Percentiles rank a stretch among this genome's conserved stretches.
Evolutionary conservation across 1,140 invertebrate genomes (phyloP).

Genomic region (Drosophila lini): DNA sequence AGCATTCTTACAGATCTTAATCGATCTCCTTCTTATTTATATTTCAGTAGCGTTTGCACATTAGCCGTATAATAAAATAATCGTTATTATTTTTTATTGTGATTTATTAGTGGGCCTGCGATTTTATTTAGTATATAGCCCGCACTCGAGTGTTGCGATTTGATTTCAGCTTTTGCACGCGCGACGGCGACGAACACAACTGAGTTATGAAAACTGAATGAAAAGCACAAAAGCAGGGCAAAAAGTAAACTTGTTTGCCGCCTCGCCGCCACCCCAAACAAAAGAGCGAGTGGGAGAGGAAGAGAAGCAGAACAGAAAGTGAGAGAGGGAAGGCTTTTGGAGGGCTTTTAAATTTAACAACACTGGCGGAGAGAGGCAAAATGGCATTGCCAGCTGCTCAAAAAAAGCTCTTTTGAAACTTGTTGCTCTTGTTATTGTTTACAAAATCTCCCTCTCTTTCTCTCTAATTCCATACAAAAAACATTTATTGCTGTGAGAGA

Average conservation of each 20-base stretch:
- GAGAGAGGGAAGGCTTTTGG: slow-evolving; percentile 14
- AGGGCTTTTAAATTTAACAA: slow-evolving; percentile 22
- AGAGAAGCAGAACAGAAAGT: not conserved
- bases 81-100: slow-evolving; percentile 5
- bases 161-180: slow-evolving; percentile 71
- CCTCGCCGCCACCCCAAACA: slow-evolving; percentile 27
- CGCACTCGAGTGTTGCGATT: slow-evolving; percentile 13
- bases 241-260: slow-evolving; percentile 56
- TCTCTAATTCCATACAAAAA: not conserved
- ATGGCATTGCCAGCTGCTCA: slow-evolving; percentile 24
- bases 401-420: slow-evolving; percentile 38
- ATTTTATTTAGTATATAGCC: slow-evolving; percentile 27
- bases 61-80: slow-evolving; percentile 16
- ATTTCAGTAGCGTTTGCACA: not conserved
- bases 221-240: slow-evolving; percentile 65
- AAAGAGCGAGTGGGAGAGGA: slow-evolving; percentile 16
- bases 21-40: slow-evolving; percentile 1
- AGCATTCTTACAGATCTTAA: not conserved
- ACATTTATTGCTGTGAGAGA: not conserved
- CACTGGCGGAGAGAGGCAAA: slow-evolving; percentile 33
- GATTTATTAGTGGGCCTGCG: slow-evolving; percentile 22
- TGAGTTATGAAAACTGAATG: slow-evolving; percentile 73
- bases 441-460: not conserved
- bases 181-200: slow-evolving; percentile 75
- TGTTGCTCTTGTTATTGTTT: slow-evolving; percentile 51